phyloP scores from a whole-genome alignment of 2,113 vertebrate genomes.

The Rynchops niger region DNA sequence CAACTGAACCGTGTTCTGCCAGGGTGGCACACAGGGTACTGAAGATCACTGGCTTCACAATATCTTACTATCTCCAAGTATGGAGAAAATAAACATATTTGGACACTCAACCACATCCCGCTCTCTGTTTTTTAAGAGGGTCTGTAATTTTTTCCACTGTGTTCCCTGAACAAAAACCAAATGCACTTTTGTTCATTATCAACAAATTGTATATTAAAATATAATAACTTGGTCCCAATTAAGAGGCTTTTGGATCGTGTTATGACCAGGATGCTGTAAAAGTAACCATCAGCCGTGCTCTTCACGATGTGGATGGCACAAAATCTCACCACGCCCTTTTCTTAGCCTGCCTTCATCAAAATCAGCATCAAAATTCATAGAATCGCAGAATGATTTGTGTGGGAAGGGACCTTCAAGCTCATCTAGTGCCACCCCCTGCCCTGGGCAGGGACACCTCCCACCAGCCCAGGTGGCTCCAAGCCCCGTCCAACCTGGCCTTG shows the following conservation, averaged over 20 bases:
- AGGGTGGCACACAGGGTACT: fast-evolving
- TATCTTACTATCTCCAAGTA: neutral
- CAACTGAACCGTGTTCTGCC: neutral
- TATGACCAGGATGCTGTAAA: neutral
- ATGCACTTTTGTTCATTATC: neutral
- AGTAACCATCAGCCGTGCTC: neutral
- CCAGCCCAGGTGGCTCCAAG: neutral
- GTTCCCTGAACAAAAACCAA: neutral
- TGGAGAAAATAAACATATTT: neutral
- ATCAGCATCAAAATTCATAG: neutral
- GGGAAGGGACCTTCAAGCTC: neutral
- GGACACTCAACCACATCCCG: neutral
- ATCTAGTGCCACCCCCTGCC: neutral
- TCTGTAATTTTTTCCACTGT: neutral
- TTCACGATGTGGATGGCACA: neutral
- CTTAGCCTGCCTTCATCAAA: neutral
- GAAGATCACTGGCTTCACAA: neutral
- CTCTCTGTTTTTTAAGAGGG: neutral
- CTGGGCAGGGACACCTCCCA: neutral
- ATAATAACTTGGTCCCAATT: neutral
- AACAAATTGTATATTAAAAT: neutral
- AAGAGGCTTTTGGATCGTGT: neutral
- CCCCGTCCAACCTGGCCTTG: neutral
- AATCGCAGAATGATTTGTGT: neutral
- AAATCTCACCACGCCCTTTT: neutral